These are phyloP conservation scores for Phthorimaea operculella DNA, from an alignment of 1,140 invertebrate species.

Conservation along the genomic window DNA sequence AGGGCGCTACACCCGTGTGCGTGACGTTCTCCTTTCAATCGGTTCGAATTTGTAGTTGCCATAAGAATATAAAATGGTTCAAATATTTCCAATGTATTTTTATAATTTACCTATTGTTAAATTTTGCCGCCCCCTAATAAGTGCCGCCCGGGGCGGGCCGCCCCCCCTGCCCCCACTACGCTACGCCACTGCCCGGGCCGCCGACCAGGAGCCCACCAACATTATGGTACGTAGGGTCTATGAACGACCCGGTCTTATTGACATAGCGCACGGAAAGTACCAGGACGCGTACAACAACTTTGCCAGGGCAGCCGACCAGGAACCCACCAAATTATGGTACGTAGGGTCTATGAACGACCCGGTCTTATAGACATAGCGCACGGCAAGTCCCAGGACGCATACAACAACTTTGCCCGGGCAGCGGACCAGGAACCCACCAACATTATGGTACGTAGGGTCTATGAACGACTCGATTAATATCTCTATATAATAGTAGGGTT, in stretches of 20 bases:
- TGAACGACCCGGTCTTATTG: slow-evolving; percentile 71
- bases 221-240: slow-evolving; percentile 74
- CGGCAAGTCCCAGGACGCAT: slow-evolving; percentile 87
- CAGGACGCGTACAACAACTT: slow-evolving; percentile 85
- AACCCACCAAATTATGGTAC: slow-evolving; percentile 88
- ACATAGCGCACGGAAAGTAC: slow-evolving; percentile 88
- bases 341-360: slow-evolving; percentile 23
- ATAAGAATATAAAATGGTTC: no score
- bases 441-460: slow-evolving; percentile 74
- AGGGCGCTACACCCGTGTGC: no score
- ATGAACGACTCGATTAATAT: slow-evolving; percentile 59
- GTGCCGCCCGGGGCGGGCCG: no score
- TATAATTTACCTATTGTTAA: no score
- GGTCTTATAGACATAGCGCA: slow-evolving; percentile 85
- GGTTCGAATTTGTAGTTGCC: no score
- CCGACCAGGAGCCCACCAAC: slow-evolving; percentile 82
- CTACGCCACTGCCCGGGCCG: slow-evolving; percentile 82
- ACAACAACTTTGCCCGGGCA: slow-evolving; percentile 81
- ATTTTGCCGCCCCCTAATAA: no score
- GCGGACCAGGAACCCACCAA: slow-evolving; percentile 84
- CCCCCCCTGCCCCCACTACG: no score
- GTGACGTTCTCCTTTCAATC: no score
- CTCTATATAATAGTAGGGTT: no score
- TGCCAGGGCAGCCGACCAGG: slow-evolving; percentile 80
- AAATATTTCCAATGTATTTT: no score